These are phyloP conservation scores for Drosophila birchii DNA, from an alignment of 2,888 invertebrate species.

Conservation along the genomic window DNA sequence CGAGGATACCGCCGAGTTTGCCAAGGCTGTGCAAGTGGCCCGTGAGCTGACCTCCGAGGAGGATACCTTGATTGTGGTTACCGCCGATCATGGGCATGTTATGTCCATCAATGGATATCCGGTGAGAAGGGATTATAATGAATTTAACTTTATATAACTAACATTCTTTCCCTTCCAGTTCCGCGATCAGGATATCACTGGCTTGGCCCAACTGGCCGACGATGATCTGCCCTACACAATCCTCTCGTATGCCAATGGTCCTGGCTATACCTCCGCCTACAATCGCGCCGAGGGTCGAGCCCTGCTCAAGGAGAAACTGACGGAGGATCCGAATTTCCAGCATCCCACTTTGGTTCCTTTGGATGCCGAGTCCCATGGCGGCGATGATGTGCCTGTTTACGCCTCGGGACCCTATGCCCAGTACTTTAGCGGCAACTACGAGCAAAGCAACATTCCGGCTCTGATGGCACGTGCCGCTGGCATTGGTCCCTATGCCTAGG, in stretches of 20 bases:
- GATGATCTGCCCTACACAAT: conserved; percentile 89
- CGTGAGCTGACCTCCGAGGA: conserved; percentile 87
- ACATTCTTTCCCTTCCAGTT: conserved; percentile 7
- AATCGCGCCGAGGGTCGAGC: conserved; percentile 69
- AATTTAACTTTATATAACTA: not conserved
- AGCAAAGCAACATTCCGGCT: conserved; percentile 92
- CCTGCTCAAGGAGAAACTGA: conserved; percentile 62
- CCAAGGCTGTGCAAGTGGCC: conserved; percentile 89
- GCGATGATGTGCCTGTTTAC: conserved; percentile 92
- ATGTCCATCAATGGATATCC: conserved; percentile 92
- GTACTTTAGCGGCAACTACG: conserved; percentile 91
- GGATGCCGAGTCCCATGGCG: conserved; percentile 89
- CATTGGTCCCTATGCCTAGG: conserved; percentile 86
- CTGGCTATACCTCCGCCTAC: conserved; percentile 86
- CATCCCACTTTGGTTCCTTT: conserved; percentile 88
- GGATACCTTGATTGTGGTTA: conserved; percentile 93
- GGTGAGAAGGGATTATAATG: conserved; percentile 81
- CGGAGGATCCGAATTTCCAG: conserved; percentile 75
- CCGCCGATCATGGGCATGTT: conserved; percentile 92
- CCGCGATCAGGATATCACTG: conserved; percentile 87
- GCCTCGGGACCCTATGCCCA: conserved; percentile 92
- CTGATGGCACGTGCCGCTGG: conserved; percentile 90
- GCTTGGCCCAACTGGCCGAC: conserved; percentile 84
- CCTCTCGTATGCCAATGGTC: conserved; percentile 91
- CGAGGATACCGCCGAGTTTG: conserved; percentile 92